These are phyloP conservation scores for Embidobia sp. DNA, from an alignment of 2,888 invertebrate genomes.

Conservation along the genomic window DNA sequence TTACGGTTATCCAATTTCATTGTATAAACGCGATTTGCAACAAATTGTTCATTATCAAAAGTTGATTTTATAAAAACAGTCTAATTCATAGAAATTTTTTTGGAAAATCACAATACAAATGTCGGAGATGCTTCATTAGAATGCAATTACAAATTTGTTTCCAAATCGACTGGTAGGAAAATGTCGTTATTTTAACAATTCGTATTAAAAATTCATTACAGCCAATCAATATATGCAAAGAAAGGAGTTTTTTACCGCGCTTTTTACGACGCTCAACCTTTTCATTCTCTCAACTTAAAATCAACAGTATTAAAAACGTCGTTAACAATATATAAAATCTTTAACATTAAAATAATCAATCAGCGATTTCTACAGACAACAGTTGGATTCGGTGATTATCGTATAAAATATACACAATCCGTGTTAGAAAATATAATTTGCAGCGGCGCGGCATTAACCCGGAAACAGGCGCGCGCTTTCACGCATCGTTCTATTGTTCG, in stretches of 20 bases:
- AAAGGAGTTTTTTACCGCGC: too few relatives aligned
- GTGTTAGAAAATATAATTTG: constrained; percentile 25
- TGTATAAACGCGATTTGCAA: constrained; percentile 35
- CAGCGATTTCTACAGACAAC: constrained; percentile 24
- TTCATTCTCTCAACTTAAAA: background rate
- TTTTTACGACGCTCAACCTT: constrained; percentile 5
- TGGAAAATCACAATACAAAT: constrained; percentile 30
- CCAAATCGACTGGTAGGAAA: constrained; percentile 8
- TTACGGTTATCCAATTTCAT: constrained; percentile 33
- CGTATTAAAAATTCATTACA: too few relatives aligned
- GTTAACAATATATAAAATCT: constrained; percentile 50
- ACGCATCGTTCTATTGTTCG: constrained; percentile 13
- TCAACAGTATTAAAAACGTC: constrained; percentile 17
- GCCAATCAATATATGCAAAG: too few relatives aligned
- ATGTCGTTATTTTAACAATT: constrained; percentile 9
- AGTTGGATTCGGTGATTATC: constrained; percentile 14
- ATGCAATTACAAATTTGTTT: constrained; percentile 4
- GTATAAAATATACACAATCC: constrained; percentile 36
- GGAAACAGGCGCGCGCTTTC: constrained; percentile 8
- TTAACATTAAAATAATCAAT: constrained; percentile 40
- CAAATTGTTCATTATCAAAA: constrained; percentile 32
- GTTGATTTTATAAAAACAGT: constrained; percentile 30
- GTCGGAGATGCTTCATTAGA: background rate
- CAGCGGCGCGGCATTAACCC: background rate
- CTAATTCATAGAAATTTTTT: constrained; percentile 14